Conservation (phyloP, 2,797 vertebrate genomes). For the Syngnathus acus region DNA sequence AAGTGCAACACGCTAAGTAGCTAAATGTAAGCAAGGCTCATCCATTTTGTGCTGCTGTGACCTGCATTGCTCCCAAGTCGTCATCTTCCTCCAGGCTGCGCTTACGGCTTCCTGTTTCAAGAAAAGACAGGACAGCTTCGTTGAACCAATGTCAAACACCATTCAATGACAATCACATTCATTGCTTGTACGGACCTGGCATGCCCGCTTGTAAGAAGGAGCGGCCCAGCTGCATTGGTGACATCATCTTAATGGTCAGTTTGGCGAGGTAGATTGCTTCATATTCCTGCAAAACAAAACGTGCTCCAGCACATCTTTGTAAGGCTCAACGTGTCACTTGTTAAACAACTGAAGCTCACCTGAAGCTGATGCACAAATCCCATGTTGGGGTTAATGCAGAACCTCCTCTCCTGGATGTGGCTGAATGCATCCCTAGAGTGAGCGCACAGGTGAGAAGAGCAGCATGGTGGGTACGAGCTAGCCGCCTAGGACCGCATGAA, state of each 20-base stretch:
- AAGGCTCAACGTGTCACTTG: not conserved
- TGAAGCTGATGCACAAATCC: constrained; percentile 98
- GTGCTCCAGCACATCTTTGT: not conserved
- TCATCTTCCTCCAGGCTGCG: constrained; percentile 92
- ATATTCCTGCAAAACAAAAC: constrained; percentile 78
- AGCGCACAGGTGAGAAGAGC: constrained; percentile 7
- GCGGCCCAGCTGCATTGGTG: constrained; percentile 88
- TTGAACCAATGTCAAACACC: not conserved
- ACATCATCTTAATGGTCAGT: constrained; percentile 98
- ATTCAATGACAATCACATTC: not conserved
- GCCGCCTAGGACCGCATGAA: no score
- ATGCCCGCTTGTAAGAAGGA: constrained; percentile 86
- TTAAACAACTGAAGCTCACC: constrained; percentile 58
- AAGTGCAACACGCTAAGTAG: constrained; percentile 51
- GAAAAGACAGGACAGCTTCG: not conserved
- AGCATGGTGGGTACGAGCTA: not conserved
- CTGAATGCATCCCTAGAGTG: constrained; percentile 87
- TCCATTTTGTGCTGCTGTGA: constrained; percentile 85
- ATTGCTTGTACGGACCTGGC: constrained; percentile 69
- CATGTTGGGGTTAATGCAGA: constrained; percentile 99
- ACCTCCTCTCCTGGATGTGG: constrained; percentile 96
- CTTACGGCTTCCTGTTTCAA: constrained; percentile 82
- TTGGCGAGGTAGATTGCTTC: constrained; percentile 98
- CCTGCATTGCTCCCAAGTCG: constrained; percentile 89
- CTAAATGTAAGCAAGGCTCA: constrained; percentile 60